These are phyloP conservation scores for Nycteola revayana DNA, from an alignment of 2,888 invertebrate genomes.

Conservation along the genomic window DNA sequence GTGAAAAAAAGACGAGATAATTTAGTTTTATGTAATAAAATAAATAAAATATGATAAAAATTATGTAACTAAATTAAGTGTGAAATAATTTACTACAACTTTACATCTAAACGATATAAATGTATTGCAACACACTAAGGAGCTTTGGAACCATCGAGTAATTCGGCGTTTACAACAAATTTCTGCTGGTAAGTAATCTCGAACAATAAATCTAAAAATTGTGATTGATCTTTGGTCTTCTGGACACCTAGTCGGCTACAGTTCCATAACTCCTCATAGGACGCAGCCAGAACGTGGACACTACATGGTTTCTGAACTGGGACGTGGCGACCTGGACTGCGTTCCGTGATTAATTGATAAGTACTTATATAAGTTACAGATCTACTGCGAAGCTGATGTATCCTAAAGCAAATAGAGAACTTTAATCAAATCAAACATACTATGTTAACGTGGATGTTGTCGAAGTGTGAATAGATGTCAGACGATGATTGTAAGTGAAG, in stretches of 20 bases:
- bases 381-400: constrained; percentile 76
- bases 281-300: constrained; percentile 29
- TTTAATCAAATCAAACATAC: constrained; percentile 51
- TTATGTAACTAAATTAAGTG: constrained; percentile 74
- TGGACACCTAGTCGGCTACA: constrained; percentile 55
- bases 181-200: constrained; percentile 67
- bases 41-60: constrained; percentile 76
- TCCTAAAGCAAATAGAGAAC: constrained; percentile 74
- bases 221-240: constrained; percentile 79
- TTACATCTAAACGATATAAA: constrained; percentile 77
- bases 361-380: constrained; percentile 80
- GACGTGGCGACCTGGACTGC: constrained; percentile 36
- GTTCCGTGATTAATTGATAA: constrained; percentile 65
- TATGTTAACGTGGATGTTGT: too few relatives aligned
- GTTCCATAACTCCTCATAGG: constrained; percentile 76
- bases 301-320: constrained; percentile 25
- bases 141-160: constrained; percentile 77
- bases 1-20: constrained; percentile 71
- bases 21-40: constrained; percentile 70
- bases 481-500: constrained; percentile 22
- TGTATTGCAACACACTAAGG: constrained; percentile 79
- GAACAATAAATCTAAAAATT: constrained; percentile 66
- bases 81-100: constrained; percentile 80
- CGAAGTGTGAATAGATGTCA: constrained; percentile 11
- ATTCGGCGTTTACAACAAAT: constrained; percentile 59